These are phyloP conservation scores for Beris morrisii DNA, from an alignment of 2,888 invertebrate species.

Conservation along the genomic window DNA sequence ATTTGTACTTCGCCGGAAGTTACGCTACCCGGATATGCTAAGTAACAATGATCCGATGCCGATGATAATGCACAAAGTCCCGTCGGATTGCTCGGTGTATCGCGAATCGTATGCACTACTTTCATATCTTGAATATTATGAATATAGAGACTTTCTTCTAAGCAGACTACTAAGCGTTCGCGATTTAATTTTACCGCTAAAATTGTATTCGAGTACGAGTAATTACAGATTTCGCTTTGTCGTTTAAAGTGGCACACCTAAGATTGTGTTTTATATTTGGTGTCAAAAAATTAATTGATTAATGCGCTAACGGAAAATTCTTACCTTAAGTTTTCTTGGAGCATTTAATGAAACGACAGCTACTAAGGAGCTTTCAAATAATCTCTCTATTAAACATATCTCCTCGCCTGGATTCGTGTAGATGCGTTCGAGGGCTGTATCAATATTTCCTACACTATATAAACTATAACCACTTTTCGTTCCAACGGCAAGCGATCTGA, in stretches of 20 bases:
- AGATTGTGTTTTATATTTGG: slow-evolving; percentile 40
- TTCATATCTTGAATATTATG: slow-evolving; percentile 99
- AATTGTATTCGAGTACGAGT: slow-evolving; percentile 92
- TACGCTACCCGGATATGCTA: slow-evolving; percentile 96
- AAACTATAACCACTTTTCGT: slow-evolving; percentile 88
- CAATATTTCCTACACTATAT: slow-evolving; percentile 79
- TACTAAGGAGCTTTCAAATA: slow-evolving; percentile 96
- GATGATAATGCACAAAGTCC: slow-evolving; percentile 91
- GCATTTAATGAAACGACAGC: slow-evolving; percentile 91
- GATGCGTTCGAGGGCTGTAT: slow-evolving; percentile 80
- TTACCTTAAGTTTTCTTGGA: slow-evolving; percentile 69
- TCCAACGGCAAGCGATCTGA: slow-evolving; percentile 88
- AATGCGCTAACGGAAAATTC: background rate
- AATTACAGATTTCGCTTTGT: slow-evolving; percentile 97
- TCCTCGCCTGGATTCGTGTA: slow-evolving; percentile 86
- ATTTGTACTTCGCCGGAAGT: slow-evolving; percentile 80
- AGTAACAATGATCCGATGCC: slow-evolving; percentile 85
- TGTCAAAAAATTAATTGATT: slow-evolving; percentile 25
- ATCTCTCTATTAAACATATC: slow-evolving; percentile 89
- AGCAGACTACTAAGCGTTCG: slow-evolving; percentile 90
- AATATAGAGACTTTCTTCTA: slow-evolving; percentile 96
- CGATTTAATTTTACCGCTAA: slow-evolving; percentile 94
- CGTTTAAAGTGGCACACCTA: slow-evolving; percentile 96
- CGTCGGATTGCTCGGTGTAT: slow-evolving; percentile 92
- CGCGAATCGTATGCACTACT: slow-evolving; percentile 95